Evolutionary conservation across 1,140 invertebrate genomes (phyloP), one percentile per base, ranked within the genome.

Genomic region (Panagrolaimus sp.): DNA sequence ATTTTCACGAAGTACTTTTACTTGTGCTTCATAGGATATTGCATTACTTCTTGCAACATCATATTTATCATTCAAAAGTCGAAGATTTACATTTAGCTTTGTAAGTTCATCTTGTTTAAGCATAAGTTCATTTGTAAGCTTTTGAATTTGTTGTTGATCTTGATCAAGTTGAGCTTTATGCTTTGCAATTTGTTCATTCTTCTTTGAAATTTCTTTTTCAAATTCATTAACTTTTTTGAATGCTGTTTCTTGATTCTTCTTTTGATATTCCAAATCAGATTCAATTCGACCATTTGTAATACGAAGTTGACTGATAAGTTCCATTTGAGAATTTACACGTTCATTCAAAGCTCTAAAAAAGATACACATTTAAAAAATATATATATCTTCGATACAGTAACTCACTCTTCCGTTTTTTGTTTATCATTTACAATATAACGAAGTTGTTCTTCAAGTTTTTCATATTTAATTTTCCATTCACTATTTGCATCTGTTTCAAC

Each of bases 231-330:
- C 62, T 9, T 74, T 65, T 23, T 73, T 73, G 16, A 48, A 13
- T 9, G 74, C 27, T 16, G 75, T 61, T 47, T 73, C 73, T 65
- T 74, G 72, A 44, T 73, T 73, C 44, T 65, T 69, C n/a, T 73
- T 73, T 42, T 73, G 72, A 62, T 69, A 74, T 25, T 73, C 72
- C 14, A 73, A 53, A 9, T 74, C 66, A 42, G 73, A 69, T 38
- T 74, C 72, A 31, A 73, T 47, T 9, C 57, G 46, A 9, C 73
- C 72, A 65, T 73, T 73, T 11, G 66, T 73, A 27, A 72, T 75
- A 5, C 72, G 72, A 14, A 73, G 46, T 13, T 48, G 9, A 14
- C 73, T 46, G 44, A 73, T 73, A 4, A 70, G 65, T 20, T 73
- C 72, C 57, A 71, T 11, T 42, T 73, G 73, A 25, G 70, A 43